Base-by-base conservation (phyloP, 2,888 invertebrate species). In the Atherix ibis region DNA sequence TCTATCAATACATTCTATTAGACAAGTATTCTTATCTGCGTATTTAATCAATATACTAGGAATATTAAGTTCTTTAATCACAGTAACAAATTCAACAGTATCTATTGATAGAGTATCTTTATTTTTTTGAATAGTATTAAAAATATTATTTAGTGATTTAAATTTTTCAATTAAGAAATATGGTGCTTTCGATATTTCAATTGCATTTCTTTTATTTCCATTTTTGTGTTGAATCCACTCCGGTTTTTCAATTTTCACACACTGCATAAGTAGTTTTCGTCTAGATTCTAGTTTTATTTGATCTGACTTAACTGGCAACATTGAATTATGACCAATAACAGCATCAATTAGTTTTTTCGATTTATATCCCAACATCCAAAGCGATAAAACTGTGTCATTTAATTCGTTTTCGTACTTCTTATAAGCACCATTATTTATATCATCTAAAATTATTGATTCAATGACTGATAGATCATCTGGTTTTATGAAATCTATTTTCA, bases 281-380 rank as follows among this genome's bases (percentile, higher is more conserved):
- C 61, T 49, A 24, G 50, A 58, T 26, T 60, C 58, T 4, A 60
- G 50, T 38, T 59, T 60, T 0, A 51, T 48, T 17, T 54, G 49
- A 3, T 47, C 47, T 12, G 34, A 41, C 0, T 14, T 3, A n/a
- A 31, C 41, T 5, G n/a, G 4, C 10, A 12, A 15, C 3, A 10
- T 13, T 5, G 18, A 3, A 29, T 19, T 25, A 17, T 32, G 16
- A 22, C 16, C 15, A 6, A 53, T 46, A 14, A 54, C 48, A 5
- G 47, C 47, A 4, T 45, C 40, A 4, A 54, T 40, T 2, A 59
- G 40, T 4, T 50, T 48, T 25, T 46, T 47, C 2, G 55, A 53
- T 25, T 51, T 47, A 27, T 49, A 39, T 2, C 53, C 54, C 26
- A 59, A 19, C 19, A 43, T 49, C 52, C 55, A 57, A 1, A 60